Percentiles rank a stretch among this genome's conserved stretches.
Conservation (phyloP, 1,140 invertebrate species). For the Zaprionus davidi region DNA sequence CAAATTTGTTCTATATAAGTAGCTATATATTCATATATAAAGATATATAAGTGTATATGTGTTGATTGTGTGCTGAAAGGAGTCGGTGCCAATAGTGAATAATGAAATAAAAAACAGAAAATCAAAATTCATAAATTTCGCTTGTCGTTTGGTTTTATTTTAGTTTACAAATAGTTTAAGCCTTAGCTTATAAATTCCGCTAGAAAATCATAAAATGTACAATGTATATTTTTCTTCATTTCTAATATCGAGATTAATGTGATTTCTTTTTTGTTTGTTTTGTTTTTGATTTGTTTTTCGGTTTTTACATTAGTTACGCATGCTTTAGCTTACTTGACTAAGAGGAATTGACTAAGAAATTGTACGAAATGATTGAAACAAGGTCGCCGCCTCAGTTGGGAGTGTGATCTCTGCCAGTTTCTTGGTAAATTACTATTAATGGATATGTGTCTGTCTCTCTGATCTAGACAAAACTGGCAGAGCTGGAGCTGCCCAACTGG, state of each 20-base stretch:
- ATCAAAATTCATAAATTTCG: slow-evolving; percentile 41
- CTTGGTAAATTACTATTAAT: slow-evolving; percentile 1
- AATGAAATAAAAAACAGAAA: slow-evolving; percentile 41
- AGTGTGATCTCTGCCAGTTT: not conserved
- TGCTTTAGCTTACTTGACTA: slow-evolving; percentile 54
- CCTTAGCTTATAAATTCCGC: slow-evolving; percentile 77
- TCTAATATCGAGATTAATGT: slow-evolving; percentile 68
- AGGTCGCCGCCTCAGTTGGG: slow-evolving; percentile 5
- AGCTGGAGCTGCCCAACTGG: slow-evolving; percentile 7
- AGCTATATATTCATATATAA: slow-evolving; percentile 18
- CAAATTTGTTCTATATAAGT: slow-evolving; percentile 18
- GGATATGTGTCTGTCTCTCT: slow-evolving; percentile 53
- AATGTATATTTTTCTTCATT: slow-evolving; percentile 27
- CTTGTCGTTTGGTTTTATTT: slow-evolving; percentile 55
- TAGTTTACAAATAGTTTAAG: slow-evolving; percentile 36
- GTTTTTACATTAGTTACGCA: slow-evolving; percentile 45
- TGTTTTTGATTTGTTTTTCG: slow-evolving; percentile 29
- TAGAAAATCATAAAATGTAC: slow-evolving; percentile 65
- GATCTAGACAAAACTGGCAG: slow-evolving; percentile 33
- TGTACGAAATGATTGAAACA: slow-evolving; percentile 44
- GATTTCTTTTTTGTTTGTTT: slow-evolving; percentile 33
- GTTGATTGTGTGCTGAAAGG: slow-evolving; percentile 3
- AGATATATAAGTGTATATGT: slow-evolving; percentile 6
- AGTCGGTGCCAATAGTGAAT: slow-evolving; percentile 12
- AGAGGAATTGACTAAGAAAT: slow-evolving; percentile 58